A percentile compares a stretch with the other conserved stretches of the same genome.
These are phyloP conservation scores for Paragorgia papillata DNA, from an alignment of 92 coral and sea anemone genomes.

Conservation along the genomic window DNA sequence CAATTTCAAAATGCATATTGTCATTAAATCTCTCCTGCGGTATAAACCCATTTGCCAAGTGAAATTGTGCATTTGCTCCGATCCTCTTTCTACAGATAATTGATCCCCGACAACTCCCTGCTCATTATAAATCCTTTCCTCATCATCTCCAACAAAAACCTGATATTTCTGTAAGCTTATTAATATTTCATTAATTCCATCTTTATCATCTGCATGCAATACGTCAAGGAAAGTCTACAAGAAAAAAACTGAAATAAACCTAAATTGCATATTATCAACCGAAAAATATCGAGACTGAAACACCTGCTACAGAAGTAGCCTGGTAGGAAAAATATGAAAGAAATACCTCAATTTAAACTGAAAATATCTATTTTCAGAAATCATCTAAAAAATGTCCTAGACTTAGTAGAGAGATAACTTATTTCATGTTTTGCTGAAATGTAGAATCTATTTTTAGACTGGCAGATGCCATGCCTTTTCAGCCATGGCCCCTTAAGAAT, in stretches of 20 bases:
- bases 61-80: conserved; percentile 24
- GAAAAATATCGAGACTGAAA: no score
- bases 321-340: no score
- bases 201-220: conserved; percentile 7
- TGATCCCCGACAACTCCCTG: conserved; percentile 26
- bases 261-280: no score
- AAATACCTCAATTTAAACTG: no score
- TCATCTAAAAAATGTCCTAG: no score
- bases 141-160: conserved; percentile 19
- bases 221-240: background rate
- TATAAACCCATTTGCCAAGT: conserved; percentile 23
- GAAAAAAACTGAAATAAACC: background rate
- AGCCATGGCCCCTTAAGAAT: no score
- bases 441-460: no score
- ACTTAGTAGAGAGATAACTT: no score
- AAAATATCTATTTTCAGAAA: no score
- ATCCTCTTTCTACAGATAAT: conserved; percentile 29
- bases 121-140: background rate
- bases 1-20: conserved; percentile 26
- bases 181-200: conserved; percentile 5
- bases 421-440: no score
- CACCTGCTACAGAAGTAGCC: no score
- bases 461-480: no score
- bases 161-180: conserved; percentile 1
- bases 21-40: conserved; percentile 25